phyloP scores from a whole-genome alignment of 1,140 invertebrate species.

The Ectropis grisescens region DNA sequence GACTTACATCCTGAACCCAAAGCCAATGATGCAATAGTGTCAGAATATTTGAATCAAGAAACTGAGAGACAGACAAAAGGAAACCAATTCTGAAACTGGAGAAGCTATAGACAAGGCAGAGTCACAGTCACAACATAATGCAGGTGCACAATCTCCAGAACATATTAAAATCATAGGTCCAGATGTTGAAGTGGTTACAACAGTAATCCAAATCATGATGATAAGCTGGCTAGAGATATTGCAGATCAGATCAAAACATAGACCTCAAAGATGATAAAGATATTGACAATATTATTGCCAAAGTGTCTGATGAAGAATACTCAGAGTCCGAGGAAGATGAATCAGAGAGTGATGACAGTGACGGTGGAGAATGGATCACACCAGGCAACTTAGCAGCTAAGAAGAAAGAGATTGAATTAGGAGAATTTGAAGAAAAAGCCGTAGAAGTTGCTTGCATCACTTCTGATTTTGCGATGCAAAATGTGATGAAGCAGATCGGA shows the following conservation, averaged over 20 bases:
- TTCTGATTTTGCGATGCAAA: slow-evolving; percentile 98
- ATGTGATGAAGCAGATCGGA: slow-evolving; percentile 96
- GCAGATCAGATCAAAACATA: slow-evolving; percentile 51
- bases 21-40: too few species aligned
- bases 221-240: slow-evolving; percentile 38
- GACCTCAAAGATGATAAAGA: slow-evolving; percentile 42
- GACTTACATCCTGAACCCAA: not conserved
- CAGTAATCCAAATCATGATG: slow-evolving; percentile 10
- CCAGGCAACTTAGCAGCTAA: slow-evolving; percentile 84
- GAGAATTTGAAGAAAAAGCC: slow-evolving; percentile 73
- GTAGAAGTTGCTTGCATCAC: slow-evolving; percentile 92
- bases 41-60: slow-evolving; percentile 1
- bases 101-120: slow-evolving; percentile 1
- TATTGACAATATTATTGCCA: slow-evolving; percentile 37
- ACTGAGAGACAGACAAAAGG: slow-evolving; percentile 2
- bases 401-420: slow-evolving; percentile 78
- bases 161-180: slow-evolving; percentile 10
- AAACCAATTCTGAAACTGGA: slow-evolving; percentile 6
- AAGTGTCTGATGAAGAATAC: slow-evolving; percentile 44
- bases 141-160: slow-evolving; percentile 29
- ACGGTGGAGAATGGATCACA: slow-evolving; percentile 92
- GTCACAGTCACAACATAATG: not conserved
- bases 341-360: slow-evolving; percentile 46
- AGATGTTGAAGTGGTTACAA: slow-evolving; percentile 31
- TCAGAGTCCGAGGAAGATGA: slow-evolving; percentile 23